These are phyloP conservation scores for Gobio occitaniae DNA, from an alignment of 2,797 vertebrate genomes.

Conservation along the genomic window DNA sequence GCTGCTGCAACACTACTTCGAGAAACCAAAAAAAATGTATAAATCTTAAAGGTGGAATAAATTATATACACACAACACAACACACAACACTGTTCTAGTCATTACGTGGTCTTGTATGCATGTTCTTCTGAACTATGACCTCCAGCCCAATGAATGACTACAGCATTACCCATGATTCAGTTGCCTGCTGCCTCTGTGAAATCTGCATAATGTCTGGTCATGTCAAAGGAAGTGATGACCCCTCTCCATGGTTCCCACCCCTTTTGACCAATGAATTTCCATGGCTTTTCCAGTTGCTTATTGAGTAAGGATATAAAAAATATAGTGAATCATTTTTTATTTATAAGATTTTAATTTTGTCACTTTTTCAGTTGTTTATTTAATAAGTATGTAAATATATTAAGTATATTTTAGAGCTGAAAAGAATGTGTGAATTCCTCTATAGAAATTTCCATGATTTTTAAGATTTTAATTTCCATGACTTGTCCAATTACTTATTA, in stretches of 20 bases:
- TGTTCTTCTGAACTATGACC: constrained; percentile 45
- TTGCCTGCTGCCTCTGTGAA: constrained; percentile 51
- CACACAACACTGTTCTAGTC: constrained; percentile 46
- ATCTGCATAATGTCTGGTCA: constrained; percentile 85
- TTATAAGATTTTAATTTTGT: not conserved
- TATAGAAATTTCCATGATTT: not conserved
- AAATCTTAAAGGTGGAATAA: constrained; percentile 33
- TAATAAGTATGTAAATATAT: not conserved
- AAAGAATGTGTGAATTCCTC: not conserved
- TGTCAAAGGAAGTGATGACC: constrained; percentile 86
- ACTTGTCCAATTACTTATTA: not conserved
- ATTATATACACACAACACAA: constrained; percentile 34
- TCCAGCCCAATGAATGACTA: constrained; percentile 20
- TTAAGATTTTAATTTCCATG: not conserved
- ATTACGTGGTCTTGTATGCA: constrained; percentile 38
- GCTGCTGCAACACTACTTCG: not conserved
- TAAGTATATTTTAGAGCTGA: not conserved
- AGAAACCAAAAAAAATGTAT: not conserved
- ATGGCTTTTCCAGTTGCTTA: not conserved
- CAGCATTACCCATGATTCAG: constrained; percentile 49
- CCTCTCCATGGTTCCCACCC: constrained; percentile 60
- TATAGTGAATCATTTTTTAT: too few relatives aligned
- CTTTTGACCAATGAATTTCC: constrained; percentile 4
- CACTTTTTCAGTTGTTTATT: not conserved
- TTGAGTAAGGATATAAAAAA: not conserved